phyloP scores from a whole-genome alignment of 2,888 invertebrate genomes.

The Conus canariensis region DNA sequence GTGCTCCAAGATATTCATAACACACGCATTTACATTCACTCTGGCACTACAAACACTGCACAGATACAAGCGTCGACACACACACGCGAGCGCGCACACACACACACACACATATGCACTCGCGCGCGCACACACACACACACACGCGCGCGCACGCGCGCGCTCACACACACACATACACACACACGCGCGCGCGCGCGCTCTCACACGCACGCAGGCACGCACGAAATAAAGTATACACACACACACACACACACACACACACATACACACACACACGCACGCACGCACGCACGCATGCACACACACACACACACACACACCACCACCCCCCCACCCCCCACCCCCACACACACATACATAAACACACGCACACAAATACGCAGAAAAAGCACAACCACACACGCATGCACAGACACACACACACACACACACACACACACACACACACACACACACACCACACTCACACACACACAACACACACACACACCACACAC shows the following conservation, averaged over 20 bases:
- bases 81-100: not conserved
- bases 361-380: too few relatives aligned
- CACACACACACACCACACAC: too few relatives aligned
- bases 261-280: not conserved
- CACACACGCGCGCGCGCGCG: not conserved
- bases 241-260: not conserved
- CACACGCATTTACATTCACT: not conserved
- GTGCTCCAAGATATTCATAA: not conserved
- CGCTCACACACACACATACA: not conserved
- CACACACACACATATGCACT: not conserved
- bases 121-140: not conserved
- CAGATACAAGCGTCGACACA: not conserved
- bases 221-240: not conserved
- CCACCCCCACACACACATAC: too few relatives aligned
- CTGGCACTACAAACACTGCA: not conserved
- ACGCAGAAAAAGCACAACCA: too few relatives aligned
- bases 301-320: too few relatives aligned
- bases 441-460: too few relatives aligned
- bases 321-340: too few relatives aligned
- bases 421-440: too few relatives aligned
- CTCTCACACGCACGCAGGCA: too few relatives aligned
- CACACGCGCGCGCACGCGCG: not conserved
- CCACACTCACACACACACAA: too few relatives aligned
- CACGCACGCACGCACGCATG: too few relatives aligned
- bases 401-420: too few relatives aligned